These are phyloP conservation scores for Papilio elwesi DNA, from an alignment of 2,888 invertebrate species.

Conservation along the genomic window DNA sequence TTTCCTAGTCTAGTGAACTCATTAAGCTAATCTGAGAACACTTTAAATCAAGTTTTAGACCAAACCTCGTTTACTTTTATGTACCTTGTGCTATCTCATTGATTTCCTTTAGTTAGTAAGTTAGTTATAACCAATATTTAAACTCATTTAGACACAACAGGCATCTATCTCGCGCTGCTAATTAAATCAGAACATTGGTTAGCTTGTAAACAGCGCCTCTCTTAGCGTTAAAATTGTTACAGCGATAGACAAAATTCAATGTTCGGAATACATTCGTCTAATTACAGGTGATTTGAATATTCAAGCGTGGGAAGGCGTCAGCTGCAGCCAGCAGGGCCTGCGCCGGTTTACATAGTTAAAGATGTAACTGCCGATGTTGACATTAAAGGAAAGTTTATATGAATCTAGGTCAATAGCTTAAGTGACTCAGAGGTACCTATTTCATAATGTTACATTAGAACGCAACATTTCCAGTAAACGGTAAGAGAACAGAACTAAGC, in stretches of 20 bases:
- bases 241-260: slow-evolving; percentile 44
- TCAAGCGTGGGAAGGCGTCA: slow-evolving; percentile 50
- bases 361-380: slow-evolving; percentile 40
- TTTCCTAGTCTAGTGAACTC: too few species aligned
- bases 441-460: background rate
- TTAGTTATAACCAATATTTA: too few species aligned
- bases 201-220: slow-evolving; percentile 23
- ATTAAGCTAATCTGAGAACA: too few species aligned
- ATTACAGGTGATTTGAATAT: slow-evolving; percentile 52
- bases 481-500: too few species aligned
- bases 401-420: slow-evolving; percentile 3
- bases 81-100: too few species aligned
- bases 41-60: too few species aligned
- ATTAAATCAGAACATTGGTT: slow-evolving; percentile 8
- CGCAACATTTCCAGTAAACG: too few species aligned
- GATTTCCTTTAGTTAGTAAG: too few species aligned
- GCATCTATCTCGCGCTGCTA: slow-evolving; percentile 41
- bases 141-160: background rate
- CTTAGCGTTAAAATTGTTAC: slow-evolving; percentile 21
- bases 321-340: slow-evolving; percentile 43
- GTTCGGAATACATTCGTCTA: slow-evolving; percentile 45
- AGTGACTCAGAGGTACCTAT: background rate
- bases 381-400: slow-evolving; percentile 17
- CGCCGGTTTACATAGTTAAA: slow-evolving; percentile 45
- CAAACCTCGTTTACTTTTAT: too few species aligned